Conservation (phyloP, 2,888 invertebrate species). For the Cryptosula pallasiana region DNA sequence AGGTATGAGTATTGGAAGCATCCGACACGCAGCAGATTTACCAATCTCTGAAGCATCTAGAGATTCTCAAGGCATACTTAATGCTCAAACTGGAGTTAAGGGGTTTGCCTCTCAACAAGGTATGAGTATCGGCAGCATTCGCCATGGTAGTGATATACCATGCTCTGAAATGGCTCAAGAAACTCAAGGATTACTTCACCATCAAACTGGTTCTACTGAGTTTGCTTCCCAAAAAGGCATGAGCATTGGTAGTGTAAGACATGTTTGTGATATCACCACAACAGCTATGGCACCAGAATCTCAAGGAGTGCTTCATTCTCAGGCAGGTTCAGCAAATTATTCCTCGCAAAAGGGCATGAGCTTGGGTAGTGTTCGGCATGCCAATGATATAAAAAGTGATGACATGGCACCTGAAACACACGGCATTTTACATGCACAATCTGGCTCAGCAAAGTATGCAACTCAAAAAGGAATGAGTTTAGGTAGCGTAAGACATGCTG, state of each 20-base stretch:
- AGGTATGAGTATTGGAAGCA: not conserved
- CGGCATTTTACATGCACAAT: not conserved
- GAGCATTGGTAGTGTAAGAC: not conserved
- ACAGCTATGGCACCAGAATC: not conserved
- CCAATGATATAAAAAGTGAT: not conserved
- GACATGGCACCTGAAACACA: not conserved
- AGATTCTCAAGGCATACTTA: slow-evolving; percentile 5
- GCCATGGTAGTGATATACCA: not conserved
- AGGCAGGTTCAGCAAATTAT: not conserved
- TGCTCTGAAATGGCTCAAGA: not conserved
- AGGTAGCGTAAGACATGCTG: not conserved
- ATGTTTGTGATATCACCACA: not conserved
- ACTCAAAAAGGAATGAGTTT: slow-evolving; percentile 10
- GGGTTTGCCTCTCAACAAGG: slow-evolving; percentile 12
- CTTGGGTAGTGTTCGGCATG: not conserved
- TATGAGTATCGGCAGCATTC: not conserved
- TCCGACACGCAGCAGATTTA: not conserved
- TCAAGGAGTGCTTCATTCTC: slow-evolving; percentile 1
- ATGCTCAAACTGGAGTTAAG: slow-evolving; percentile 5
- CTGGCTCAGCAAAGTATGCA: slow-evolving; percentile 1
- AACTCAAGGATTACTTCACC: slow-evolving; percentile 12
- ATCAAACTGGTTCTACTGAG: not conserved
- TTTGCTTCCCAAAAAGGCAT: slow-evolving; percentile 10
- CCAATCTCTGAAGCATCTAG: not conserved
- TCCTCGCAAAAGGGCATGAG: slow-evolving; percentile 3